These are phyloP conservation scores for Coptodon rendalli DNA, from an alignment of 2,113 vertebrate genomes.

Conservation along the genomic window DNA sequence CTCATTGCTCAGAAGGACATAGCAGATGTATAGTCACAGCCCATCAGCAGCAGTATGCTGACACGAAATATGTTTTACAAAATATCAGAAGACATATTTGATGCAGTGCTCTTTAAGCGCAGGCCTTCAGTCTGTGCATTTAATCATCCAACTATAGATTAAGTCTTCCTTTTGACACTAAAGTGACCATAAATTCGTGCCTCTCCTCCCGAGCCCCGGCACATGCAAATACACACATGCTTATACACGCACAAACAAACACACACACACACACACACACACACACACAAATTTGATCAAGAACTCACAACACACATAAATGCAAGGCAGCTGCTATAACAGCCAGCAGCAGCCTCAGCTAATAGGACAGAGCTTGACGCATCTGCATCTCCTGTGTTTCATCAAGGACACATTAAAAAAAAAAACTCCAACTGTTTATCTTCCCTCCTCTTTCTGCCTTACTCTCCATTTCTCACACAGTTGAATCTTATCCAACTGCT, in stretches of 20 bases:
- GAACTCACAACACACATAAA: neutral
- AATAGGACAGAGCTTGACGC: neutral
- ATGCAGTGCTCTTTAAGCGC: neutral
- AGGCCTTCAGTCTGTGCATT: neutral
- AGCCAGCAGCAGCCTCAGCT: neutral
- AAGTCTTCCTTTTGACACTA: constrained; percentile 3
- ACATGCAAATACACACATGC: neutral
- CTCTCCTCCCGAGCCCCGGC: neutral
- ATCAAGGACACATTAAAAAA: constrained; percentile 4
- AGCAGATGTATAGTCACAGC: neutral
- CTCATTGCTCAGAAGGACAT: neutral
- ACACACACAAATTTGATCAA: neutral
- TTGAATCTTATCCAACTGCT: neutral
- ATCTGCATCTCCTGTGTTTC: constrained; percentile 17
- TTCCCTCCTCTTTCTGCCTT: neutral
- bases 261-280: neutral
- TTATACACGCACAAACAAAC: neutral
- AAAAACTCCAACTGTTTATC: neutral
- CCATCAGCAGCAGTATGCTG: neutral
- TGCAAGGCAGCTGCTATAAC: neutral
- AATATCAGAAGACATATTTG: neutral
- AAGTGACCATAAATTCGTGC: neutral
- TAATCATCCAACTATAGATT: neutral
- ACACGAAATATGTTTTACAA: neutral
- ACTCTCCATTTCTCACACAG: neutral